phyloP scores from a whole-genome alignment of 2,113 vertebrate genomes.

The Acrocephalus kingi region DNA sequence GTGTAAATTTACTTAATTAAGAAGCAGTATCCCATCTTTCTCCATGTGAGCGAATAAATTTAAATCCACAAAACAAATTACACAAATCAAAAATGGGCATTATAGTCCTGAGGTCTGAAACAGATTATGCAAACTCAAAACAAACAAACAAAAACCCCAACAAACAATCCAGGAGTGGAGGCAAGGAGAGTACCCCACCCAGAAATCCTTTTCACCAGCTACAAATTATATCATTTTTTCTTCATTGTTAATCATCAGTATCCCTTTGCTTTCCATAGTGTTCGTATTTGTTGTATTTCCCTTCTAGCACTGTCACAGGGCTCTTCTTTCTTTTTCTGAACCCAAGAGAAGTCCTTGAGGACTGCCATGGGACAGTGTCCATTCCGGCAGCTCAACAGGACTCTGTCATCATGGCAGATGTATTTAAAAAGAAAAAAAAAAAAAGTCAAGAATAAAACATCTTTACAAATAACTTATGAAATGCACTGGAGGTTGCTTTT shows the following conservation, averaged over 20 bases:
- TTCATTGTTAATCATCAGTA: not conserved
- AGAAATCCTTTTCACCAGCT: not conserved
- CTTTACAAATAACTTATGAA: not conserved
- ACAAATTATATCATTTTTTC: not conserved
- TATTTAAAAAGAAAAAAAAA: not conserved
- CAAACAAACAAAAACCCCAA: not conserved
- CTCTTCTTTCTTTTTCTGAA: not conserved
- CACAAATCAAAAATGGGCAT: not conserved
- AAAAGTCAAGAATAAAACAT: not conserved
- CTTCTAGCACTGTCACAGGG: not conserved
- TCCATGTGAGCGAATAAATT: not conserved
- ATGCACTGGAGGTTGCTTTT: not conserved
- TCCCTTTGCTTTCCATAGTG: not conserved
- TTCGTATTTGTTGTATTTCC: not conserved
- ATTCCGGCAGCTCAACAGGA: not conserved
- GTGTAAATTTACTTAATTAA: constrained; percentile 41
- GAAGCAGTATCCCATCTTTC: not conserved
- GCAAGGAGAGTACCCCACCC: not conserved
- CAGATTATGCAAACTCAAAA: not conserved
- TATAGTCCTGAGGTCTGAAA: not conserved
- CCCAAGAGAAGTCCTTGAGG: not conserved
- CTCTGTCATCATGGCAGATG: not conserved
- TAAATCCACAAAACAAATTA: not conserved
- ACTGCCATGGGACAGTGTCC: accelerated
- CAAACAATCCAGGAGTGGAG: not conserved